phyloP scores from a whole-genome alignment of 2,888 invertebrate genomes.

The Shargacucullia verbasci region DNA sequence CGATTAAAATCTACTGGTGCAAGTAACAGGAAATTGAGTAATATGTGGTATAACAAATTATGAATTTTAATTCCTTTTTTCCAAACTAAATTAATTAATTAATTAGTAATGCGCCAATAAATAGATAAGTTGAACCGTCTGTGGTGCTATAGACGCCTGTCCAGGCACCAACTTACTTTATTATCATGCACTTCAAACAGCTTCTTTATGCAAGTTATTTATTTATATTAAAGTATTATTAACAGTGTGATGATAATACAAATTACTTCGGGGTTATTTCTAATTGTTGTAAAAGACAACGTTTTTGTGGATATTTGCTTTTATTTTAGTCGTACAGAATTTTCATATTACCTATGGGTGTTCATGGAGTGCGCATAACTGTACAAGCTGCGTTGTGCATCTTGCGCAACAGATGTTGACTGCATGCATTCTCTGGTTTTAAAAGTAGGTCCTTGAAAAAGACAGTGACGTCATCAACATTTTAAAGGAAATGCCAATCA shows the following conservation, averaged over 20 bases:
- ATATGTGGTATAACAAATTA: constrained; percentile 21
- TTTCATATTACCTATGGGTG: too few relatives aligned
- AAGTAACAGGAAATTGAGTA: constrained; percentile 39
- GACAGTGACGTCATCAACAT: background rate
- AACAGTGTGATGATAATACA: too few relatives aligned
- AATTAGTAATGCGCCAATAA: too few relatives aligned
- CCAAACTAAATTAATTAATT: background rate
- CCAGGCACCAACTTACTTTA: too few relatives aligned
- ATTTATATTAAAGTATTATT: too few relatives aligned
- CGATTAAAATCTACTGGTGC: constrained; percentile 27
- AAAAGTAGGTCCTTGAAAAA: constrained; percentile 1
- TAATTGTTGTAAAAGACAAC: too few relatives aligned
- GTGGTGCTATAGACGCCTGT: too few relatives aligned
- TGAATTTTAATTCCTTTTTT: constrained; percentile 22
- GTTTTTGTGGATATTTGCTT: background rate
- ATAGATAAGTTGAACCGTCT: too few relatives aligned
- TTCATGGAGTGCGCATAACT: constrained; percentile 16
- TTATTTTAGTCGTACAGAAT: constrained; percentile 20
- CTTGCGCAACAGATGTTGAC: constrained; percentile 27
- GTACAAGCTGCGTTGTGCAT: constrained; percentile 5
- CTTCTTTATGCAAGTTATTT: too few relatives aligned
- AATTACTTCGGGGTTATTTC: too few relatives aligned
- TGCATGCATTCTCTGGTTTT: constrained; percentile 15
- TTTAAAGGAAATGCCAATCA: too few relatives aligned
- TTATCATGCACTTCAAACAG: too few relatives aligned